Conservation (phyloP, 2,797 vertebrate species). For the Rousettus madagascariensis region DNA sequence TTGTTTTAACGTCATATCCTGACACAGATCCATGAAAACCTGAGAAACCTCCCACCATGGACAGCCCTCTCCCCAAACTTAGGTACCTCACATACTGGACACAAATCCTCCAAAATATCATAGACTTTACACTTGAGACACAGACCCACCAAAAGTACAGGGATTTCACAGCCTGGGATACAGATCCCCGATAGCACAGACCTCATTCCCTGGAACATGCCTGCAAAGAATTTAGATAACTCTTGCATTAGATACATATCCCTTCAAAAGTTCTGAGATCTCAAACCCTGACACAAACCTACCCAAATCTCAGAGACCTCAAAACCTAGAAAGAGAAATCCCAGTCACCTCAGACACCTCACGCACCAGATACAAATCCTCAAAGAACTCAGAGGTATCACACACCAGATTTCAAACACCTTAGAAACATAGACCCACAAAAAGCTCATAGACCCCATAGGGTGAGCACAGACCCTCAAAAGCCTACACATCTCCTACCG, state of each 20-base stretch:
- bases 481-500: not conserved
- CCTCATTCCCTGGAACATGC: not conserved
- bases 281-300: not conserved
- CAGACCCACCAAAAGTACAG: not conserved
- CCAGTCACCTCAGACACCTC: not conserved
- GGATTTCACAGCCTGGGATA: not conserved
- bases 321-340: not conserved
- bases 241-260: not conserved
- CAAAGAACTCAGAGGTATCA: not conserved
- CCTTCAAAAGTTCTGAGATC: not conserved
- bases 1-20: conserved; percentile 8
- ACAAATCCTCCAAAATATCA: not conserved
- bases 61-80: not conserved
- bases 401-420: not conserved
- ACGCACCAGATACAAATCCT: not conserved
- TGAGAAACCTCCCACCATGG: not conserved
- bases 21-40: not conserved
- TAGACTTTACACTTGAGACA: not conserved
- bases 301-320: not conserved
- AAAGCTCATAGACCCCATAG: not conserved
- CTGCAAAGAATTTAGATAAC: not conserved
- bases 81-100: not conserved
- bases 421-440: not conserved
- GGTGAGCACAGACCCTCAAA: not conserved
- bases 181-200: not conserved